Evolutionary conservation across 2,797 vertebrate genomes (phyloP).

Genomic region (Enoplosus armatus): DNA sequence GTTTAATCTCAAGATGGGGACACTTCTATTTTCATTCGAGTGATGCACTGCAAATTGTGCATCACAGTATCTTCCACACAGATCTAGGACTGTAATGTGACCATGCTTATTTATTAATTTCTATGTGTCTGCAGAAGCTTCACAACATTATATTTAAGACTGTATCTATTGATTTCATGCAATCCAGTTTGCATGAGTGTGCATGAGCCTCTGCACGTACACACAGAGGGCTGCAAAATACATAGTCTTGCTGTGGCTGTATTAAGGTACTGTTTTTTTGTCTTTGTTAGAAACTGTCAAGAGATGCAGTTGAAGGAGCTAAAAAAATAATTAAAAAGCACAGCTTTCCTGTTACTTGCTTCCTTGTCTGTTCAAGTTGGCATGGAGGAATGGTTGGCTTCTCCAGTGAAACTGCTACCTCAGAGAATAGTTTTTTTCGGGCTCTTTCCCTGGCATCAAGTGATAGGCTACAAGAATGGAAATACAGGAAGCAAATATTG

Average conservation of each 20-base stretch:
- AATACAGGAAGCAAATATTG: constrained; percentile 67
- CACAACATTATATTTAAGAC: background rate
- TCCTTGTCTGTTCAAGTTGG: constrained; percentile 27
- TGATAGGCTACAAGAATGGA: constrained; percentile 40
- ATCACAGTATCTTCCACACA: constrained; percentile 26
- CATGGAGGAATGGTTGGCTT: constrained; percentile 33
- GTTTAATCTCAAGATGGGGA: constrained; percentile 30
- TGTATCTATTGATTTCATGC: background rate
- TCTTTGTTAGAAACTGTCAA: background rate
- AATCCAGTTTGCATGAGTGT: background rate
- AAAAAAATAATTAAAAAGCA: constrained; percentile 25
- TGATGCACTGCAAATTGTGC: constrained; percentile 42
- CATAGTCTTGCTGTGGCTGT: background rate
- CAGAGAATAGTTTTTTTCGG: constrained; percentile 42
- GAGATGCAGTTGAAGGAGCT: background rate
- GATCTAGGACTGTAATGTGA: constrained; percentile 35
- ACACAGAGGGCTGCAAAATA: background rate
- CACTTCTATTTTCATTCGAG: constrained; percentile 34
- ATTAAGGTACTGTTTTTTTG: background rate
- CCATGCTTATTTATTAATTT: constrained; percentile 7
- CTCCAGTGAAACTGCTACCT: constrained; percentile 26
- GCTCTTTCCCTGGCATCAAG: constrained; percentile 35
- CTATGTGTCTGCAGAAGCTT: constrained; percentile 17
- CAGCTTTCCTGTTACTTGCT: constrained; percentile 6
- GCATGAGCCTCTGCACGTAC: background rate